These are phyloP conservation scores for Nesoenas mayeri DNA, from an alignment of 2,113 vertebrate species.

Conservation along the genomic window DNA sequence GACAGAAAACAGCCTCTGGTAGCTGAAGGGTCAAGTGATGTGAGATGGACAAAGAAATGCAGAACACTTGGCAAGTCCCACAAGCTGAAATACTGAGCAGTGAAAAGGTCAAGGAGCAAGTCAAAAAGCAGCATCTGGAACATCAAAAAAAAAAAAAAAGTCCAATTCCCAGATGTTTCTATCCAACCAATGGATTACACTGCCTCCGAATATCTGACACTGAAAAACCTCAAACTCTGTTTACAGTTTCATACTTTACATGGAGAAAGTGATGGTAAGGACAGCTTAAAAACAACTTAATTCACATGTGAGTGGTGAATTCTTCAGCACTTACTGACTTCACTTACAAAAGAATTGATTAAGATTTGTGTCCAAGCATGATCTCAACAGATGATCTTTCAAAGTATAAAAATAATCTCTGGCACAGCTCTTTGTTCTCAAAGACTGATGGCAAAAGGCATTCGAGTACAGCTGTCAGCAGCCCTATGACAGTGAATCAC, in stretches of 20 bases:
- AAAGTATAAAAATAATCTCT: background rate
- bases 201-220: background rate
- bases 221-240: background rate
- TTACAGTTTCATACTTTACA: background rate
- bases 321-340: background rate
- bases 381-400: background rate
- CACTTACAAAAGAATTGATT: background rate
- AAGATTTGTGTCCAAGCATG: background rate
- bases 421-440: background rate
- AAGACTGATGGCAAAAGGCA: background rate
- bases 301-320: background rate
- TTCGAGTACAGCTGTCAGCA: background rate
- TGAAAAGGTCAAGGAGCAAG: conserved; percentile 25
- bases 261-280: background rate
- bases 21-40: background rate
- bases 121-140: conserved; percentile 22
- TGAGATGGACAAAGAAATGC: background rate
- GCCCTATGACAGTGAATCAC: background rate
- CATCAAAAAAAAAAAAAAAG: background rate
- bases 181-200: background rate
- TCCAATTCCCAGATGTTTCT: background rate
- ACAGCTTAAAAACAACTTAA: background rate
- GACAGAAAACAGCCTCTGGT: background rate
- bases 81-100: background rate
- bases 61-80: background rate